These are phyloP conservation scores for Tragulus kanchil DNA, from an alignment of 2,113 vertebrate genomes.

Conservation along the genomic window DNA sequence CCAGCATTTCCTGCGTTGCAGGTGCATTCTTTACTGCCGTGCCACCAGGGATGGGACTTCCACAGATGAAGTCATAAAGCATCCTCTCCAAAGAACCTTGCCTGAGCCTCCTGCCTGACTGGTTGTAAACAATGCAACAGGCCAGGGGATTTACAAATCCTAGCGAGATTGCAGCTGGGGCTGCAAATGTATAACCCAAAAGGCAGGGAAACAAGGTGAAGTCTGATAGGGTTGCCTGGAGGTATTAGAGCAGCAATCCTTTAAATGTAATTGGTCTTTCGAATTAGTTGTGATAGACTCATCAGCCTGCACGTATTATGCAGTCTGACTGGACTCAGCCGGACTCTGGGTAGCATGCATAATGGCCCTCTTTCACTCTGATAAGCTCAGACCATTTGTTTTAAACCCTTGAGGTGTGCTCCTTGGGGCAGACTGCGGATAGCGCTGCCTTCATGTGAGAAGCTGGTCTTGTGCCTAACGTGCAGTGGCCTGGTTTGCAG, in stretches of 20 bases:
- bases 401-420: neutral
- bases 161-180: conserved; percentile 25
- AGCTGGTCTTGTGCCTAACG: neutral
- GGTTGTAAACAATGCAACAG: conserved; percentile 69
- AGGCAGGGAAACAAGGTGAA: conserved; percentile 33
- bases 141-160: conserved; percentile 63
- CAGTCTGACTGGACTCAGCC: neutral
- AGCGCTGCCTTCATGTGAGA: neutral
- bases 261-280: conserved; percentile 26
- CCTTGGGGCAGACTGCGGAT: neutral
- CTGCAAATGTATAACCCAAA: neutral
- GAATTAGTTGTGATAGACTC: neutral
- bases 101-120: conserved; percentile 47
- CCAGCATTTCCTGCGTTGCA: neutral
- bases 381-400: neutral
- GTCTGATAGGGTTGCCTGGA: neutral
- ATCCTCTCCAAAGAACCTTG: conserved; percentile 20
- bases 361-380: neutral
- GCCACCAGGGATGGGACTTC: neutral
- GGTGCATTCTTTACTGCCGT: neutral
- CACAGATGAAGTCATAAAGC: conserved; percentile 58
- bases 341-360: neutral
- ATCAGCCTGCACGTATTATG: neutral
- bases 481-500: neutral
- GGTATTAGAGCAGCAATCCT: neutral